Percentiles rank a stretch among this genome's conserved stretches.
phyloP scores from a whole-genome alignment of 2,888 invertebrate species.

The Phaonia tiefii region DNA sequence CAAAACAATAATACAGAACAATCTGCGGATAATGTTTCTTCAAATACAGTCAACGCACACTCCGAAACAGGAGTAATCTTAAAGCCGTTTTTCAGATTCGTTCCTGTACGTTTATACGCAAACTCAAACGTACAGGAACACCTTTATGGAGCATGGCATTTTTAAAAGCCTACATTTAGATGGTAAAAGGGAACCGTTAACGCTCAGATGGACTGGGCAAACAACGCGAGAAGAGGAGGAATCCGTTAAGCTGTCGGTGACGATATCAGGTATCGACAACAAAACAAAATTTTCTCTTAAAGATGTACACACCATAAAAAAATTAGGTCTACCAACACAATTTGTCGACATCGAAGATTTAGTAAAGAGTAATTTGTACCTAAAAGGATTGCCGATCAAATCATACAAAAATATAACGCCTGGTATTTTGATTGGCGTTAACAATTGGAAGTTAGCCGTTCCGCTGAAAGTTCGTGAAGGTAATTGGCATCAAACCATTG shows the following conservation, averaged over 20 bases:
- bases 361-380: neutral
- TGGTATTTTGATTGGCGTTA: neutral
- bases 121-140: no score
- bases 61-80: no score
- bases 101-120: no score
- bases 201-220: constrained; percentile 23
- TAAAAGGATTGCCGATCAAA: neutral
- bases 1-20: constrained; percentile 21
- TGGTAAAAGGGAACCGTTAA: neutral
- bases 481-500: constrained; percentile 34
- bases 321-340: neutral
- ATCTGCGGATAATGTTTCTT: constrained; percentile 21
- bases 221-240: constrained; percentile 13
- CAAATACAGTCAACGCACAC: neutral
- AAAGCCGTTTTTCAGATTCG: neutral
- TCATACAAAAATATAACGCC: neutral
- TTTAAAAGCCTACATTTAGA: neutral
- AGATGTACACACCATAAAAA: neutral
- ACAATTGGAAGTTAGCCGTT: constrained; percentile 44
- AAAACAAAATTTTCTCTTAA: neutral
- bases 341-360: neutral
- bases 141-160: no score
- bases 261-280: neutral
- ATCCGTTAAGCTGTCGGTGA: neutral
- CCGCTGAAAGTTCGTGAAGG: constrained; percentile 48